Evolutionary conservation across 2,888 invertebrate genomes (phyloP).

Genomic region (Eutolmus rufibarbis): DNA sequence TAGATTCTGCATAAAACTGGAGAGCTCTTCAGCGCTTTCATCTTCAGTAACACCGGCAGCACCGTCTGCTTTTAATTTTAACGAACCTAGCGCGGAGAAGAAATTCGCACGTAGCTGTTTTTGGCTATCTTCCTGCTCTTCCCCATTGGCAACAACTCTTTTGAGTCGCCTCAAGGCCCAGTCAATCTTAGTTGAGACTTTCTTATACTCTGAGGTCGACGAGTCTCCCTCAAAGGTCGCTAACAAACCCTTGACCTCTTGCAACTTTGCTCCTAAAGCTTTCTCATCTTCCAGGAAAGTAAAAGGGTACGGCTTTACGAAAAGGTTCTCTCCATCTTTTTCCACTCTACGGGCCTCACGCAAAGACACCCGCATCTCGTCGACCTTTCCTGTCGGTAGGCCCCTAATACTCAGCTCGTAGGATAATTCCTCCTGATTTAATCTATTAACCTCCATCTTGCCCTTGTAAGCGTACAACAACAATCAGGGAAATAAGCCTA

Average conservation of each 20-base stretch:
- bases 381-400: not conserved
- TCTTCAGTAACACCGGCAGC: not conserved
- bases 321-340: not conserved
- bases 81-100: not conserved
- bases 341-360: not conserved
- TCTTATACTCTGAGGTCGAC: too few species aligned
- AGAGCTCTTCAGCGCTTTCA: not conserved
- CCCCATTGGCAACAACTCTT: not conserved
- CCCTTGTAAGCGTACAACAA: too few species aligned
- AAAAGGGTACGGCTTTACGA: not conserved
- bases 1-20: not conserved
- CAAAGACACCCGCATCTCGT: not conserved
- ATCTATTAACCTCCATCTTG: not conserved
- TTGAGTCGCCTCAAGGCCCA: not conserved
- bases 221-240: not conserved
- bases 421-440: not conserved
- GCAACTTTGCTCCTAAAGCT: not conserved
- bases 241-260: not conserved
- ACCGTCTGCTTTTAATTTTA: not conserved
- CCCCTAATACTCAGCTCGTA: not conserved
- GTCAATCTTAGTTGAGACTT: not conserved
- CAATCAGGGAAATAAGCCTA: too few species aligned
- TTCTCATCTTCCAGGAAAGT: not conserved
- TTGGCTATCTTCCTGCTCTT: not conserved
- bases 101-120: not conserved